Evolutionary conservation across 2,113 vertebrate species (phyloP), one percentile per base, ranked within the genome.

Genomic region (Zapornia atra): DNA sequence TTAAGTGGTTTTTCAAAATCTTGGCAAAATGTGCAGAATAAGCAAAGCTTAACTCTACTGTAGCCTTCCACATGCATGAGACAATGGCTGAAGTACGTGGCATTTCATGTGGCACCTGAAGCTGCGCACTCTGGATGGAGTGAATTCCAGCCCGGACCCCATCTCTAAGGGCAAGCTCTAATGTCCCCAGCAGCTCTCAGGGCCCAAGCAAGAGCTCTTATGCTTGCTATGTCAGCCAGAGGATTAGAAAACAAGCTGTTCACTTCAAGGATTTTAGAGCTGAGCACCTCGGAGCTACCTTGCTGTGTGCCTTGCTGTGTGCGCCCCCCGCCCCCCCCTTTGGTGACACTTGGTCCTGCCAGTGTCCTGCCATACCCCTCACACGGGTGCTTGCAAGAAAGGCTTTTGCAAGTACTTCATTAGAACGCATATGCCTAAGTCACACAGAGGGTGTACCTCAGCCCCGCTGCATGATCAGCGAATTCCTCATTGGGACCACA

Each of bases 1-100:
- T 95, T 96, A 96, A 95, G 89, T 61, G 73, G 56, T 92, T 96
- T 96, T 95, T 93, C 63, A 88, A 77, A 86, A 93, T 86, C 71
- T 92, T 96, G 95, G 73, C 93, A 96, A 91, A 95, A 91, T 20
- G 18, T 60, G 65, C 76, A 40, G 77, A 79, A 40, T 91, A 91
- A 95, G 81, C 81, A 87, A 76, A 89, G 61, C 69, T 95, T 76
- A 82, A 64, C 56, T 96, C 59, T 56, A 71, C 40, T 4, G 84
- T 95, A 87, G 84, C 66, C 50, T 92, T 89, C 66, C 57, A 16
- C 64, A 92, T 87, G 65, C 57, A 57, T 84, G 73, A 89, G 57
- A 80, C 0, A 1, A 44, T 64, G 16, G 64, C 65, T 7, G 0
- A 66, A 91, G 72, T 24, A 26, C 6, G 3, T 82, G 81, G 77